Evolutionary conservation across 2,113 vertebrate species (phyloP), one percentile per base, ranked within the genome.

Genomic region (Gobius niger): DNA sequence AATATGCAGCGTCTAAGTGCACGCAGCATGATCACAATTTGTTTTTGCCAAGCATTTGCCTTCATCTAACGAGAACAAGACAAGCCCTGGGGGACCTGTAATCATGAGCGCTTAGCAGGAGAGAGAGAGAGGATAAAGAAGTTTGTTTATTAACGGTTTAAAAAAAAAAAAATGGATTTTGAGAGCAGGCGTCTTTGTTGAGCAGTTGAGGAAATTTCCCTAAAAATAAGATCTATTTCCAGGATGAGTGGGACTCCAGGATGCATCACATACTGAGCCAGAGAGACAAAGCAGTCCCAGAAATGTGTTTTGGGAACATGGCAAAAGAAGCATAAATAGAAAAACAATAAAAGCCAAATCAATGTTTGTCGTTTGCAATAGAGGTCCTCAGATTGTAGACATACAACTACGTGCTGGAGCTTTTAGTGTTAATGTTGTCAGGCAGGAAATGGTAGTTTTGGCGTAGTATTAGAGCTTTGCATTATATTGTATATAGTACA

Each of bases 211-310:
- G 15, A 53, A 44, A 46, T 10, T 40, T 63, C 18, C 49, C 10
- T 34, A 41, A 46, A 14, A 51, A 40, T 57, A 60, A 7, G 46
- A 46, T 76, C 56, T 77, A 77, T 81, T 87, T 81, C 44, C 9
- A 10, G 73, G 42, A 54, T 63, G 54, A 51, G 65, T 11, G 50
- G 9, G 68, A 46, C 73, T 18, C 7, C 41, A 7, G 13, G 49
- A 63, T 80, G 77, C 63, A 4, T 78, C 83, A 84, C 70, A 68
- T 70, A 67, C 63, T 49, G 42, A 72, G 24, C 5, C 3, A 57
- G 63, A 16, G 34, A 64, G 56, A 79, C 61, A 70, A 78, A 42
- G 67, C 67, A 77, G 63, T 53, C 52, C 18, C 44, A 65, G 63
- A 78, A 78, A 13, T 68, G 62, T 76, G 50, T 62, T 18, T 62